phyloP scores from a whole-genome alignment of 2,797 vertebrate genomes.

The Muscicapa comitata region DNA sequence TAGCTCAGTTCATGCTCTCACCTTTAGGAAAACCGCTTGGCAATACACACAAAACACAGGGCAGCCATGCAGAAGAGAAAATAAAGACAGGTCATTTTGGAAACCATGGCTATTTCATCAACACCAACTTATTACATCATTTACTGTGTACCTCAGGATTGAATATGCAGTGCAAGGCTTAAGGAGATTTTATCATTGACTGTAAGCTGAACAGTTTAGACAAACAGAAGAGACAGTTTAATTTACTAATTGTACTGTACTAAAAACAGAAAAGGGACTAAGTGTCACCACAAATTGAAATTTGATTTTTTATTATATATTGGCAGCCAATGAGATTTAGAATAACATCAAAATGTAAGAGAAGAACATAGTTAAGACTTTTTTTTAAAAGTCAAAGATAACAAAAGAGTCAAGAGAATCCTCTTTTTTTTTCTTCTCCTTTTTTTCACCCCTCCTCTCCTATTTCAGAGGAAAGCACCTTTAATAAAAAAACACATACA shows the following conservation, averaged over 20 bases:
- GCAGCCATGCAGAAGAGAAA: neutral
- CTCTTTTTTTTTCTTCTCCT: accelerated
- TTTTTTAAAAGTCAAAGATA: neutral
- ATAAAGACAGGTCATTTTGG: neutral
- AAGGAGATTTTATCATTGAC: neutral
- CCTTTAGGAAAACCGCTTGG: neutral
- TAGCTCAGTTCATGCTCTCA: neutral
- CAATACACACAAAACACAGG: neutral
- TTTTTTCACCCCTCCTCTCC: accelerated
- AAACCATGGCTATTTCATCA: neutral
- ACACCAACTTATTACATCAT: neutral
- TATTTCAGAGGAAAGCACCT: neutral
- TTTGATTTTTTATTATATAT: neutral
- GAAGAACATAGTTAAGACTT: neutral
- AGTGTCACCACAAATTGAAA: neutral
- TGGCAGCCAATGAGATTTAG: neutral
- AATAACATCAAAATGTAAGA: neutral
- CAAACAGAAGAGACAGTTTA: neutral
- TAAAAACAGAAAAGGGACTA: neutral
- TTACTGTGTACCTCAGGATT: neutral
- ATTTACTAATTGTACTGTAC: neutral
- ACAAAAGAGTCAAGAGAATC: neutral
- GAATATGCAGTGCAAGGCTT: neutral
- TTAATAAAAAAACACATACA: neutral
- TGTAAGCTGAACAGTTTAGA: neutral